Base-by-base conservation (phyloP, 2,888 invertebrate genomes). In the Fragum sueziense region DNA sequence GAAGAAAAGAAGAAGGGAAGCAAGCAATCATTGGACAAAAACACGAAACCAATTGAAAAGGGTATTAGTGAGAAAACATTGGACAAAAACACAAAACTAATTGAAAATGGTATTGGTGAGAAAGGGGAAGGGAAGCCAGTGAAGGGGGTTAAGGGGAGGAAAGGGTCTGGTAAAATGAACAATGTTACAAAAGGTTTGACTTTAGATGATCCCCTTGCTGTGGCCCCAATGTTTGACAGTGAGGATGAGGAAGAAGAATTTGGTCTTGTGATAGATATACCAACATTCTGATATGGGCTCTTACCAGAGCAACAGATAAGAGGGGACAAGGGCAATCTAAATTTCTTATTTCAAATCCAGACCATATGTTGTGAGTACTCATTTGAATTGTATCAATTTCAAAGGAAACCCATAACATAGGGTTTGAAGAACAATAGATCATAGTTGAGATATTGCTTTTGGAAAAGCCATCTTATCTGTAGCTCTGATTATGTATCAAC, bases 201-300 rank as follows among this genome's bases (percentile, higher is more conserved):
- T 34, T 47, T 76, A 14, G 84, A 82, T 25, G 84, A 84, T 59
- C 81, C 86, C 3, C 67, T 85, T 0, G 86, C 85, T 27, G 87
- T 87, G 7, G 84, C 88, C 6, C 89, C 89, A 0, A 88, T 89
- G 88, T 89, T 89, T 86, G 88, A 88, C 73, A 86, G 85, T 57
- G 89, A 89, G 65, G 90, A 89, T 11, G 88, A 88, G 37, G 86
- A 85, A n/a, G n/a, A n/a, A n/a, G 47, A n/a, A 27, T 88, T 88
- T 76, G 86, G 85, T 67, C 82, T 90, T 22, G 89, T 90, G 25
- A 90, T 90, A 52, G 90, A 90, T 79, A 88, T 90, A 81, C 88
- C 89, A 27, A 82, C 79, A 29, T 81, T 84, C 59, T 79, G 73
- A 57, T 57, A 17, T 9, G 37, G 37, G 7, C 37, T 6, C 6